Conservation (phyloP, 2,888 invertebrate genomes). For the Leptopterna dolabrata region DNA sequence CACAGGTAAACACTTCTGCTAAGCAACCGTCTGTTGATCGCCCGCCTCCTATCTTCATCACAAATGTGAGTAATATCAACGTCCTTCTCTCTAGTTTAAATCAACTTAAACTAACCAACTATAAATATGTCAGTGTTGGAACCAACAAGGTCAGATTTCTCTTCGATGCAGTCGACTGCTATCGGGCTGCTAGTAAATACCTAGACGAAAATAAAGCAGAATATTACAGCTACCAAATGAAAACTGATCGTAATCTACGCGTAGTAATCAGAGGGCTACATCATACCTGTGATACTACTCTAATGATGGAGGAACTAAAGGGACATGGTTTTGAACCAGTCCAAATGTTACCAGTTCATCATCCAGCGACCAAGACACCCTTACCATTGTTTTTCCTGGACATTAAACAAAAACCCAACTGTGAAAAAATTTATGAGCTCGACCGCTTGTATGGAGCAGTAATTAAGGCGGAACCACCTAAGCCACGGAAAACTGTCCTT, state of each 20-base stretch:
- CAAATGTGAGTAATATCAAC: constrained; percentile 25
- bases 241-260: too few species aligned
- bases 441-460: constrained; percentile 11
- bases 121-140: not conserved
- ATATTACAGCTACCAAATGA: constrained; percentile 30
- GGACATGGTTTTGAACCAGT: not conserved
- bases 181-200: too few species aligned
- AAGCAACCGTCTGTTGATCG: not conserved
- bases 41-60: constrained; percentile 33
- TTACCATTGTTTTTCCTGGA: constrained; percentile 17
- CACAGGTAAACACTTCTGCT: not conserved
- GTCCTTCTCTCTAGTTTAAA: not conserved
- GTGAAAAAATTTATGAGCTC: constrained; percentile 15
- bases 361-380: constrained; percentile 29
- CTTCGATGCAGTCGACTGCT: too few species aligned
- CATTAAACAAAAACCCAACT: too few species aligned
- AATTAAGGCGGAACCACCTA: constrained; percentile 28
- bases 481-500: not conserved
- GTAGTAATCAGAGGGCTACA: constrained; percentile 35
- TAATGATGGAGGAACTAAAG: too few species aligned
- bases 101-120: not conserved
- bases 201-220: too few species aligned
- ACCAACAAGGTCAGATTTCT: constrained; percentile 6
- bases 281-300: too few species aligned
- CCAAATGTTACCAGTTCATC: constrained; percentile 24